These are phyloP conservation scores for Aporrectodea caliginosa DNA, from an alignment of 1,140 invertebrate species.

Conservation along the genomic window DNA sequence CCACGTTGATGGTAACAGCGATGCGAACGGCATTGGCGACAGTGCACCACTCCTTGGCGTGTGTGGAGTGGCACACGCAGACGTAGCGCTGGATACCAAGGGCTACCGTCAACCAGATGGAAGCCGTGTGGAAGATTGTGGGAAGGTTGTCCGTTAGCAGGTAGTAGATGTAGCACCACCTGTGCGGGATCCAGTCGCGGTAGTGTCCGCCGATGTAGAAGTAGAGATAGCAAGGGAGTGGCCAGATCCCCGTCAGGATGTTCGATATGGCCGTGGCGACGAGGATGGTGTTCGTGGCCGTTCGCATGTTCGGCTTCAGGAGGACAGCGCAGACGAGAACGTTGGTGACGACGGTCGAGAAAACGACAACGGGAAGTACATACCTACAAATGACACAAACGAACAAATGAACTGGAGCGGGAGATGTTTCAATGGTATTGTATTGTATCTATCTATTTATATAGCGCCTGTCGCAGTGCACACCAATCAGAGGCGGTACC, in stretches of 20 bases:
- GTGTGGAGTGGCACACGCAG: slow-evolving; percentile 77
- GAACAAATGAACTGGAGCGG: too few species aligned
- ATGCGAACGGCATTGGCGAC: slow-evolving; percentile 69
- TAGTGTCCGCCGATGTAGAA: slow-evolving; percentile 12
- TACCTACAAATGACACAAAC: too few species aligned
- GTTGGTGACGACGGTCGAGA: slow-evolving; percentile 71
- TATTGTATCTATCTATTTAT: too few species aligned
- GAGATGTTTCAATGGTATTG: too few species aligned
- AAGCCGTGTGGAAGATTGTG: slow-evolving; percentile 83
- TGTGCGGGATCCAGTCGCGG: slow-evolving; percentile 1
- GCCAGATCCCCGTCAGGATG: slow-evolving; percentile 81
- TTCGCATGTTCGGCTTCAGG: slow-evolving; percentile 4
- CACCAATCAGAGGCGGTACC: too few species aligned
- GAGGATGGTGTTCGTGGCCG: slow-evolving; percentile 7
- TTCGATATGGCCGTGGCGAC: slow-evolving; percentile 56
- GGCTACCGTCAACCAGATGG: slow-evolving; percentile 78
- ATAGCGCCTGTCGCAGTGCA: too few species aligned
- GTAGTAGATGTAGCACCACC: slow-evolving; percentile 62
- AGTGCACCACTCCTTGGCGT: background rate
- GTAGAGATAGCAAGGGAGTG: slow-evolving; percentile 61
- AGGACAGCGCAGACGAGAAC: slow-evolving; percentile 11
- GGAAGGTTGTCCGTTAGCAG: slow-evolving; percentile 61
- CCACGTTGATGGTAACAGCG: slow-evolving; percentile 68
- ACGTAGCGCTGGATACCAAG: slow-evolving; percentile 81
- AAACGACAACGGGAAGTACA: slow-evolving; percentile 73